Evolutionary conservation across 92 coral and sea anemone genomes (phyloP), one percentile per base, ranked within the genome.

Genomic region (Meandrina meandrites): DNA sequence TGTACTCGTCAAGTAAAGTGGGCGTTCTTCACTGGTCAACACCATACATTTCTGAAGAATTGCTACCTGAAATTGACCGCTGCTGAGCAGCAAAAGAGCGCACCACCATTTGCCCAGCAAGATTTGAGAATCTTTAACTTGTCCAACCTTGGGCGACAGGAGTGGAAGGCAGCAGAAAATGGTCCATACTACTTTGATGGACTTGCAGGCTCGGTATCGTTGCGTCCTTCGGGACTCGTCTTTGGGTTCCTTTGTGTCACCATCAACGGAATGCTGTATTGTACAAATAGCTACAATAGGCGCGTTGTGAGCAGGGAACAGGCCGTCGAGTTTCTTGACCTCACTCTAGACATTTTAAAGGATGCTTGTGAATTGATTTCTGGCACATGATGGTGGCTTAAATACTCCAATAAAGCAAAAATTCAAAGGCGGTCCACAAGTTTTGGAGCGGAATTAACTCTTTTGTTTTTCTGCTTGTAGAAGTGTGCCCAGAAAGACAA

Each of bases 121-220:
- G 81, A 77, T 77, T 31, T 31, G 42, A 77, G 81, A 53, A 28
- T 77, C 58, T 77, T 77, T 51, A 77, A 77, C 60, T 42, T 77
- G 57, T 77, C 81, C 35, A 77, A 77, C 57, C 36, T 77, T 28
- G 81, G 81, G 31, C 36, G 57, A 77, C 9, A 77, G 15, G 81
- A 37, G 30, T 77, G 56, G 57, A 42, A 77, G 24, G 31, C 81
- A 5, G 57, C 64, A 57, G 64, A 57, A 57, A 57, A 57, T 57
- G 64, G 62, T 17, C 53, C 81, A 1, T 77, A 42, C 16, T 51
- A 60, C 24, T n/a, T 77, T 9, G 62, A 22, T 53, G 57, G 81
- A 16, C 30, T 77, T 53, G 34, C 42, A 30, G 60, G 31, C 81
- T n/a, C 62, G 24, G 57, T 77, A n/a, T 5, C 56, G 4, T n/a